phyloP scores from a whole-genome alignment of 2,888 invertebrate genomes.

The Leucania comma region DNA sequence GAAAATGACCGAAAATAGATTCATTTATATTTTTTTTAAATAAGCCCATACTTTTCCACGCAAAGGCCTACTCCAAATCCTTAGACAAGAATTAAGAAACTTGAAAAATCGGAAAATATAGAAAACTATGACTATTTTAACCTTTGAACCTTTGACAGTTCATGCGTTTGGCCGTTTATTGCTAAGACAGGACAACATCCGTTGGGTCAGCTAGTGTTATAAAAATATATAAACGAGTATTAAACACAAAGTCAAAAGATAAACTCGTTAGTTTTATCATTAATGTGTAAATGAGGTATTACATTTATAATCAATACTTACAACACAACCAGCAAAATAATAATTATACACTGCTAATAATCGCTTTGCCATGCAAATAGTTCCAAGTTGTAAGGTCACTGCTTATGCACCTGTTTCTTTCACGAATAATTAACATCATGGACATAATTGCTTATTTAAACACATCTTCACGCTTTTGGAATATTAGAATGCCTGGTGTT shows the following conservation, averaged over 20 bases:
- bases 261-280: conserved; percentile 1
- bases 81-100: too few relatives aligned
- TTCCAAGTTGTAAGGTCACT: conserved; percentile 6
- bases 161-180: too few relatives aligned
- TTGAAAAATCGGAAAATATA: too few relatives aligned
- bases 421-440: conserved; percentile 28
- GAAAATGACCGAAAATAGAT: too few relatives aligned
- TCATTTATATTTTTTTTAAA: too few relatives aligned
- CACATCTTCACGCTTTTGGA: conserved; percentile 10
- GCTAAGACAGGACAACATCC: too few relatives aligned
- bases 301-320: conserved; percentile 13
- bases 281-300: conserved; percentile 23
- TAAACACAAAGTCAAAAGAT: not conserved
- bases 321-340: conserved; percentile 1
- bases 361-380: conserved; percentile 22
- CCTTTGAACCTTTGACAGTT: too few relatives aligned
- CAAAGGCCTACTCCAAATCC: too few relatives aligned
- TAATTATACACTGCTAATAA: not conserved
- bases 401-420: conserved; percentile 42
- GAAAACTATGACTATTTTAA: too few relatives aligned
- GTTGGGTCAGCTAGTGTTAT: too few relatives aligned
- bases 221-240: not conserved
- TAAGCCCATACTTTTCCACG: too few relatives aligned
- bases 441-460: conserved; percentile 30
- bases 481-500: conserved; percentile 8